Percentiles rank a stretch among this genome's conserved stretches.
These are phyloP conservation scores for Odontophorus gujanensis DNA, from an alignment of 2,113 vertebrate genomes.

Conservation along the genomic window DNA sequence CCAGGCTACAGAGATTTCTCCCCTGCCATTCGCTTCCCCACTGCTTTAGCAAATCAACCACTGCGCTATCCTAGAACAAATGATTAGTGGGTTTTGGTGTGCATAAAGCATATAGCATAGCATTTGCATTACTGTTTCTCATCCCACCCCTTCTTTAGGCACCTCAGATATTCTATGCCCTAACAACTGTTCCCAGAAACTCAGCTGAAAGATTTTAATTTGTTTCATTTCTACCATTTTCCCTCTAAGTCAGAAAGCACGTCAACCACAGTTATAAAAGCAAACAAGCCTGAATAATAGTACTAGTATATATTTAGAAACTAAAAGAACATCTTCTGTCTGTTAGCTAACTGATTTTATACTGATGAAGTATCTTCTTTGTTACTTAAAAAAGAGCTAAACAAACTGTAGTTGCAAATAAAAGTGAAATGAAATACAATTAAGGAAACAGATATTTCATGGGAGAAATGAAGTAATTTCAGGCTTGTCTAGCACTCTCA, in stretches of 20 bases:
- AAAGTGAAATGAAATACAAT: not conserved
- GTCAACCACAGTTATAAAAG: not conserved
- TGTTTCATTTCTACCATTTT: not conserved
- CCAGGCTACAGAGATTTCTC: not conserved
- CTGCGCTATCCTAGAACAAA: not conserved
- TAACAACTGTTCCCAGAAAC: not conserved
- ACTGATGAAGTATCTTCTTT: not conserved
- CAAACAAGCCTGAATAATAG: not conserved
- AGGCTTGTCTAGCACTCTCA: not conserved
- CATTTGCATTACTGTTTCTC: not conserved
- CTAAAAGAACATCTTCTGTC: not conserved
- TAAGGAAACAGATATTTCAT: not conserved
- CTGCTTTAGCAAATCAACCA: not conserved
- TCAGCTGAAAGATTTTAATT: not conserved
- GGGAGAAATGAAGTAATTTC: not conserved
- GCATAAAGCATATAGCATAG: not conserved
- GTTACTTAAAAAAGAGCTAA: not conserved
- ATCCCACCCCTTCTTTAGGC: not conserved
- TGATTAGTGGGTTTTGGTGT: accelerated
- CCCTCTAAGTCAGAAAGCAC: not conserved
- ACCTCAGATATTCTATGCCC: not conserved
- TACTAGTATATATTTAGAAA: not conserved
- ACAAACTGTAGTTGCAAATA: not conserved
- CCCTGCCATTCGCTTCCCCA: not conserved
- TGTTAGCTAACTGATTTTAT: not conserved